Percentiles rank a stretch among this genome's conserved stretches.
phyloP scores from a whole-genome alignment of 2,888 invertebrate genomes.

The Volucella bombylans region DNA sequence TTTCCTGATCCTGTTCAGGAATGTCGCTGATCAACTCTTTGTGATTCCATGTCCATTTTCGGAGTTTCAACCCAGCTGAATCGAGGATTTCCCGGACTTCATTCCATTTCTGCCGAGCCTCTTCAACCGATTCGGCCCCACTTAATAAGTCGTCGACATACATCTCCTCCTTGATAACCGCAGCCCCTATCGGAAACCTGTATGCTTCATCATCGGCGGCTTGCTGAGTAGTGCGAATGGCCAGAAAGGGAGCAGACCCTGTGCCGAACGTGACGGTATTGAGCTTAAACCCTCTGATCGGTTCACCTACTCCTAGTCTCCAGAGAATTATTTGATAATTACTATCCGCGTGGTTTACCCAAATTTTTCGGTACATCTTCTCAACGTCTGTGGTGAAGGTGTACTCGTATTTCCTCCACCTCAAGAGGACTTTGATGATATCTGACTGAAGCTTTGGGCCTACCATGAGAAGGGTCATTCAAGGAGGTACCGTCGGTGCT shows the following conservation, averaged over 20 bases:
- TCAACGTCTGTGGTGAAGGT: too few species aligned
- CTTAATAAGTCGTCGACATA: too few species aligned
- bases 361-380: conserved; percentile 28
- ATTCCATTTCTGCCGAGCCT: too few species aligned
- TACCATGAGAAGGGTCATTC: conserved; percentile 14
- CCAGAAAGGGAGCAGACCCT: too few species aligned
- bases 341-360: not conserved
- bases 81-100: not conserved
- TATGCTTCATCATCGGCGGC: too few species aligned
- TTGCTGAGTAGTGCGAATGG: too few species aligned
- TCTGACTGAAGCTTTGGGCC: conserved; percentile 25
- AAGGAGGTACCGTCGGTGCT: conserved; percentile 25
- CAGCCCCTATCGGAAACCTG: too few species aligned
- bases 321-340: conserved; percentile 34
- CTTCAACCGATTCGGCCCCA: too few species aligned
- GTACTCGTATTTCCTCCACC: not conserved
- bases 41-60: too few species aligned
- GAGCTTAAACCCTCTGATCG: conserved; percentile 9
- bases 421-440: conserved; percentile 11
- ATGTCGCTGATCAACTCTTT: too few species aligned
- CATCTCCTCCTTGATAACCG: too few species aligned
- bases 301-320: conserved; percentile 1
- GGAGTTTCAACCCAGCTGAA: not conserved
- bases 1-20: too few species aligned
- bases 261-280: conserved; percentile 28